Conservation (phyloP, 2,113 vertebrate species). For the Psettodes erumei region DNA sequence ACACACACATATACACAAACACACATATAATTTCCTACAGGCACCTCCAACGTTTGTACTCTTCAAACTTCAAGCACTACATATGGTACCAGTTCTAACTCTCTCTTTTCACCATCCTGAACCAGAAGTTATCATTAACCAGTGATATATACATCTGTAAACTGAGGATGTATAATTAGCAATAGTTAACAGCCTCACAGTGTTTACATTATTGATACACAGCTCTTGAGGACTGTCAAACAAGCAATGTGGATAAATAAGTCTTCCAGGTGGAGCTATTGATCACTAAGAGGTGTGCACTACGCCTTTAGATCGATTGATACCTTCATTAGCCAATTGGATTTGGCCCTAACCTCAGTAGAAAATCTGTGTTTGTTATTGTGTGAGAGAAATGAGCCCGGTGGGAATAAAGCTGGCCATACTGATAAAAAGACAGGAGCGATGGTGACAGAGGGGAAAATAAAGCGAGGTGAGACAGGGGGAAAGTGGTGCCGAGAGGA, state of each 20-base stretch:
- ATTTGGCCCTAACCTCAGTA: slow-evolving; percentile 63
- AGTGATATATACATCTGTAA: slow-evolving; percentile 74
- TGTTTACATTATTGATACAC: slow-evolving; percentile 76
- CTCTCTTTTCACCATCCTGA: slow-evolving; percentile 61
- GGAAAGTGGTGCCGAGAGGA: slow-evolving; percentile 42
- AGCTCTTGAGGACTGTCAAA: slow-evolving; percentile 77
- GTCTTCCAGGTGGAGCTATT: slow-evolving; percentile 74
- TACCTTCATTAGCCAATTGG: slow-evolving; percentile 72
- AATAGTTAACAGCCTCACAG: slow-evolving; percentile 67
- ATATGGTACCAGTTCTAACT: slow-evolving; percentile 69
- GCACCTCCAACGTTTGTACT: slow-evolving; percentile 27
- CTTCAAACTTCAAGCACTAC: slow-evolving; percentile 36
- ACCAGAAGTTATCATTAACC: slow-evolving; percentile 70
- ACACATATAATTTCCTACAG: slow-evolving; percentile 22
- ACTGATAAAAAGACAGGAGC: slow-evolving; percentile 57
- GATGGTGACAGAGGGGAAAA: slow-evolving; percentile 61
- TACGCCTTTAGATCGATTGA: slow-evolving; percentile 74
- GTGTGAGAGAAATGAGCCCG: slow-evolving; percentile 75
- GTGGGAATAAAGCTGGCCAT: slow-evolving; percentile 61
- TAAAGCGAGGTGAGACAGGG: slow-evolving; percentile 48
- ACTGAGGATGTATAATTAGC: slow-evolving; percentile 76
- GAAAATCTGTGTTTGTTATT: slow-evolving; percentile 80
- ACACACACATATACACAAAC: slow-evolving; percentile 8
- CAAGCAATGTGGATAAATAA: slow-evolving; percentile 72
- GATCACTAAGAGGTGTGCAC: slow-evolving; percentile 67